Percentiles rank a stretch among this genome's conserved stretches.
Evolutionary conservation across 2,888 invertebrate species (phyloP).

Genomic region (Macrophya annulata): DNA sequence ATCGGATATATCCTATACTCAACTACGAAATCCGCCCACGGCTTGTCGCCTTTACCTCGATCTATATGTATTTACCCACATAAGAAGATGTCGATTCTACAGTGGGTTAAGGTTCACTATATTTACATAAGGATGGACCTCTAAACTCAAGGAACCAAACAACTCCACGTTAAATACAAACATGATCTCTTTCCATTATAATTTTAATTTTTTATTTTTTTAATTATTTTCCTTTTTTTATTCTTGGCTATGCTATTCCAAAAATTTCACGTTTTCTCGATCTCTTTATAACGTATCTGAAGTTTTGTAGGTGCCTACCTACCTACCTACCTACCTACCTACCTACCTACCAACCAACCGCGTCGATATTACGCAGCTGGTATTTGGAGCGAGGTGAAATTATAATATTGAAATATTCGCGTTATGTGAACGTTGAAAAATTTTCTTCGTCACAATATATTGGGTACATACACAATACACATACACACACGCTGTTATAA

Average conservation of each 20-base stretch:
- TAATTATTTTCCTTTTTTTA: neutral
- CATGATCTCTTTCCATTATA: neutral
- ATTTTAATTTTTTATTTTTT: neutral
- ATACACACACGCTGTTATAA: neutral
- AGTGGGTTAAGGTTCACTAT: neutral
- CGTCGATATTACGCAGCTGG: constrained; percentile 16
- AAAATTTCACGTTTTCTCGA: neutral
- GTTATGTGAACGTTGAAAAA: constrained; percentile 18
- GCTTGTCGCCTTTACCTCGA: neutral
- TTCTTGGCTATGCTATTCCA: neutral
- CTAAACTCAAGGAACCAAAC: too few species aligned
- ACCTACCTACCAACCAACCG: neutral
- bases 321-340: too few species aligned
- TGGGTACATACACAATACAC: neutral
- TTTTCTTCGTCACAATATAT: neutral
- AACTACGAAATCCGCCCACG: neutral
- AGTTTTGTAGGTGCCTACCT: neutral
- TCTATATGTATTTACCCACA: constrained; percentile 1
- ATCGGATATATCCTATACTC: neutral
- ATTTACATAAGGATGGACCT: neutral
- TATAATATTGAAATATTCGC: constrained; percentile 19
- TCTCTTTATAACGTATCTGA: neutral
- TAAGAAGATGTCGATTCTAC: constrained; percentile 17
- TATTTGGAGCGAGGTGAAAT: constrained; percentile 18
- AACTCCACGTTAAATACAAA: neutral